Conservation (phyloP, 2,888 invertebrate genomes). For the Mesochorus sp. region DNA sequence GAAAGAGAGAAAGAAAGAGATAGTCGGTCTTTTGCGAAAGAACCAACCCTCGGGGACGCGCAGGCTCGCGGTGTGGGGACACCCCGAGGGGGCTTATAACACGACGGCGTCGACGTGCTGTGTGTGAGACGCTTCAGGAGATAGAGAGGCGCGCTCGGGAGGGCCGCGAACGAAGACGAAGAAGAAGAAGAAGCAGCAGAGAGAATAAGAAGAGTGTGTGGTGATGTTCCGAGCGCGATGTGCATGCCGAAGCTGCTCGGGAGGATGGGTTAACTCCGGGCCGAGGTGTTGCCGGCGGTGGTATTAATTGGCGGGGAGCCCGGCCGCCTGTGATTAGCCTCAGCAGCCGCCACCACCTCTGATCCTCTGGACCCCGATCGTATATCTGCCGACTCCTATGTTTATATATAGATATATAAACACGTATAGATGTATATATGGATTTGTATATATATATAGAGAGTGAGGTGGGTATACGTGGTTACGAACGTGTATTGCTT, state of each 20-base stretch:
- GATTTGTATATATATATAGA: neutral
- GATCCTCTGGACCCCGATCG: constrained; percentile 66
- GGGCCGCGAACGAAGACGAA: constrained; percentile 1
- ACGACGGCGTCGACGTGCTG: constrained; percentile 39
- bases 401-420: constrained; percentile 29
- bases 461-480: neutral
- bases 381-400: constrained; percentile 64
- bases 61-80: constrained; percentile 48
- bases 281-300: constrained; percentile 78
- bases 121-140: constrained; percentile 2
- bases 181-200: constrained; percentile 24
- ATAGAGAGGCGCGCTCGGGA: neutral
- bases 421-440: neutral
- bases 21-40: constrained; percentile 35
- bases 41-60: constrained; percentile 23
- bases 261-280: constrained; percentile 54
- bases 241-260: constrained; percentile 45
- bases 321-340: constrained; percentile 72
- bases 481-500: neutral
- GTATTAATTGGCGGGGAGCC: constrained; percentile 79
- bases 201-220: constrained; percentile 5
- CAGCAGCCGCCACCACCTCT: constrained; percentile 69
- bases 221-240: constrained; percentile 45
- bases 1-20: neutral
- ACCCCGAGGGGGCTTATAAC: constrained; percentile 40